Evolutionary conservation across 2,888 invertebrate genomes (phyloP).

Genomic region (Meganola albula): DNA sequence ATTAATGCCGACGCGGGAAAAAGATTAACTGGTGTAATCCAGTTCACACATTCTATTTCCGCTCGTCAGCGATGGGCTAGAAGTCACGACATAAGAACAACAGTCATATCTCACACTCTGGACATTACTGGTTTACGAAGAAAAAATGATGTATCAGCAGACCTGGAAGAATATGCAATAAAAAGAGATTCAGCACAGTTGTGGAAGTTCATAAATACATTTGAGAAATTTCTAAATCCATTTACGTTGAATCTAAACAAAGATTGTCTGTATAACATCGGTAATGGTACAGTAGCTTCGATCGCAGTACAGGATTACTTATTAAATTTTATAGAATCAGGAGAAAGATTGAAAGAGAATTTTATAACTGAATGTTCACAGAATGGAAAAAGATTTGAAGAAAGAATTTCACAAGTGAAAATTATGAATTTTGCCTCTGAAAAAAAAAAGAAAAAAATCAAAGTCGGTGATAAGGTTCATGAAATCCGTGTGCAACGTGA

Average conservation of each 20-base stretch:
- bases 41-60: neutral
- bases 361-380: neutral
- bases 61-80: neutral
- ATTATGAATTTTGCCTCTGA: neutral
- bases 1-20: slow-evolving; percentile 39
- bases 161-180: neutral
- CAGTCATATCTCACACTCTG: neutral
- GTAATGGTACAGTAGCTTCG: no score
- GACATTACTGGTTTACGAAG: neutral
- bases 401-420: neutral
- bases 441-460: neutral
- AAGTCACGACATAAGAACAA: neutral
- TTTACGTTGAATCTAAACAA: neutral
- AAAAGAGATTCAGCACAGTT: neutral
- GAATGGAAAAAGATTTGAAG: neutral
- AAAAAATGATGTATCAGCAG: neutral
- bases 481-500: neutral
- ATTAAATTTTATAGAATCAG: neutral
- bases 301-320: no score
- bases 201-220: neutral
- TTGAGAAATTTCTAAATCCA: neutral
- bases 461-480: neutral
- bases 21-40: slow-evolving; percentile 28
- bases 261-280: neutral
- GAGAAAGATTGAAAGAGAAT: neutral